phyloP scores from a whole-genome alignment of 1,140 invertebrate species.

The Bombus superbus region DNA sequence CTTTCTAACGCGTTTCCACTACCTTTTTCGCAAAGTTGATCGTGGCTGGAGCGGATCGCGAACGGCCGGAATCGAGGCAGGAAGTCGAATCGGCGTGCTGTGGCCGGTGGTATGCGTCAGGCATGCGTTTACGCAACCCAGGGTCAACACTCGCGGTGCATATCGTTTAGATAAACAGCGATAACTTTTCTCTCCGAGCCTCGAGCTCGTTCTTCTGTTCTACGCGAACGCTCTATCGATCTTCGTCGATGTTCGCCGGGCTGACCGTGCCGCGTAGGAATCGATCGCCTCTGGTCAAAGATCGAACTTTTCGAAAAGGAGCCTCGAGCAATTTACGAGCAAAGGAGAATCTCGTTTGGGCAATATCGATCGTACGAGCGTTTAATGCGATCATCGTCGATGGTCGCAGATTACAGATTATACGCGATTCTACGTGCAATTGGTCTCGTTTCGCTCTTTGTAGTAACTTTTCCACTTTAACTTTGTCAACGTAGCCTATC shows the following conservation, averaged over 20 bases:
- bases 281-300: not conserved
- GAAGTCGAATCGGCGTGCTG: conserved; percentile 38
- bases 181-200: conserved; percentile 28
- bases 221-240: not conserved
- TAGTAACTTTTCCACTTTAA: too few relatives aligned
- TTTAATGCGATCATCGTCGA: too few relatives aligned
- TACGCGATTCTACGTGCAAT: too few relatives aligned
- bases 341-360: too few relatives aligned
- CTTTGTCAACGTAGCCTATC: too few relatives aligned
- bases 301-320: not conserved
- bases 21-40: conserved; percentile 6
- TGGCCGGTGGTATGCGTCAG: not conserved
- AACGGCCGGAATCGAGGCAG: conserved; percentile 10
- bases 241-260: too few relatives aligned
- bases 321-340: too few relatives aligned
- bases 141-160: conserved; percentile 67
- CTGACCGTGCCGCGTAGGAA: not conserved
- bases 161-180: conserved; percentile 70
- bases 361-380: too few relatives aligned
- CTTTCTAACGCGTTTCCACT: conserved; percentile 14
- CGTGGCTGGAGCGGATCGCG: not conserved
- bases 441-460: too few relatives aligned
- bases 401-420: too few relatives aligned
- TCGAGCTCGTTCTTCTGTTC: not conserved
- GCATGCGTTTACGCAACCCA: conserved; percentile 64